Base-by-base conservation (phyloP, 2,113 vertebrate genomes). In the Boleophthalmus pectinirostris region DNA sequence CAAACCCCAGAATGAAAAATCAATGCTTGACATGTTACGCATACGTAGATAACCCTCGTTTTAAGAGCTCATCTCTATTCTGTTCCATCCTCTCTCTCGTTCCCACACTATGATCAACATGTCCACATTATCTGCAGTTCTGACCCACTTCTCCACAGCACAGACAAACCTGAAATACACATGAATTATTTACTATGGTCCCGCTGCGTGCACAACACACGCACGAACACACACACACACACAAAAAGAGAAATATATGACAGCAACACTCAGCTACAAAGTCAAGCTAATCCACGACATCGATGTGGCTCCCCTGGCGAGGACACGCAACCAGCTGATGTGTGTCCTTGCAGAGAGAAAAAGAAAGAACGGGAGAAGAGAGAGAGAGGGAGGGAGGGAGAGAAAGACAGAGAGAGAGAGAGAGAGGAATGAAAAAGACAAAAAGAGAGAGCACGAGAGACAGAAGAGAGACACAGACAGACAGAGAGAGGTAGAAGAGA, bases 81-180 rank as follows among this genome's bases (percentile, higher is more conserved):
- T 3, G 60, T 24, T 56, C 9, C 24, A 53, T 58, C 0, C 16
- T 0, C 46, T 1, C 45, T 24, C 56, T 65, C 45, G 61, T 69
- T 57, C 46, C 35, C 73, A 66, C 58, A 58, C 67, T 67, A 43
- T 74, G 54, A 79, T 82, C 68, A 74, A 69, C 47, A 75, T 72
- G 65, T 54, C 75, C 69, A 3, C 77, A 66, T 49, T 33, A 61
- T 70, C 70, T 58, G 73, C 35, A 64, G 75, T 70, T 79, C 74
- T 89, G 87, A 88, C 84, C 83, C 78, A 88, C 69, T 88, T 90
- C 70, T 80, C 43, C 23, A 69, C 70, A 35, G 70, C 70, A 57
- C 70, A 57, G 38, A n/a, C 74, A 29, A 29, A 29, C 71, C 8
- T 72, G n/a, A 68, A 69, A 78, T 84, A 57, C 53, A 29, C 58